These are phyloP conservation scores for Latrodectus hesperus DNA, from an alignment of 2,888 invertebrate species.

Conservation along the genomic window DNA sequence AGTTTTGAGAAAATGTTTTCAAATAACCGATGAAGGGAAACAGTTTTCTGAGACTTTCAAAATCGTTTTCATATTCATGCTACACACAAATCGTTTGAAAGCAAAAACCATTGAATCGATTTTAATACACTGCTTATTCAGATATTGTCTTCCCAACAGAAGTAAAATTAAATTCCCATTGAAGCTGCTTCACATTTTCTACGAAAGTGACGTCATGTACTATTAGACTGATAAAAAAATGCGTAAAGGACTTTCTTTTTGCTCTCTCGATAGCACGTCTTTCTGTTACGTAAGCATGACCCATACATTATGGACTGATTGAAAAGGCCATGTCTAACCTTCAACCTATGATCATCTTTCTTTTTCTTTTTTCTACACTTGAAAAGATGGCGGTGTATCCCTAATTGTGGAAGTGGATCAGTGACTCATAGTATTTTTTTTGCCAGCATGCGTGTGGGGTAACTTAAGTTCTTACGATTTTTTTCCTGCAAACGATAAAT, in stretches of 20 bases:
- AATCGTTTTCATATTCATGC: too few relatives aligned
- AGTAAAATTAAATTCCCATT: too few relatives aligned
- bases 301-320: slow-evolving; percentile 28
- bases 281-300: slow-evolving; percentile 39
- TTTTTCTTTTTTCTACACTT: neutral
- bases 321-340: slow-evolving; percentile 51
- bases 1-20: too few relatives aligned
- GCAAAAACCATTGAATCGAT: too few relatives aligned
- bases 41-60: too few relatives aligned
- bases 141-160: too few relatives aligned
- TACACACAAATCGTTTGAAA: too few relatives aligned
- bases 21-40: too few relatives aligned
- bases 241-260: too few relatives aligned
- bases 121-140: too few relatives aligned
- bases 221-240: neutral
- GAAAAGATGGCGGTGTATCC: slow-evolving; percentile 11
- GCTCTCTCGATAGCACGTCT: neutral
- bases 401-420: neutral
- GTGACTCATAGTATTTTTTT: slow-evolving; percentile 33
- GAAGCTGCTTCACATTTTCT: neutral
- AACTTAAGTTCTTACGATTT: neutral
- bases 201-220: neutral
- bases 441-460: neutral
- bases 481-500: neutral
- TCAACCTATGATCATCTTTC: neutral